These are phyloP conservation scores for Pholis gunnellus DNA, from an alignment of 2,113 vertebrate genomes.

Conservation along the genomic window DNA sequence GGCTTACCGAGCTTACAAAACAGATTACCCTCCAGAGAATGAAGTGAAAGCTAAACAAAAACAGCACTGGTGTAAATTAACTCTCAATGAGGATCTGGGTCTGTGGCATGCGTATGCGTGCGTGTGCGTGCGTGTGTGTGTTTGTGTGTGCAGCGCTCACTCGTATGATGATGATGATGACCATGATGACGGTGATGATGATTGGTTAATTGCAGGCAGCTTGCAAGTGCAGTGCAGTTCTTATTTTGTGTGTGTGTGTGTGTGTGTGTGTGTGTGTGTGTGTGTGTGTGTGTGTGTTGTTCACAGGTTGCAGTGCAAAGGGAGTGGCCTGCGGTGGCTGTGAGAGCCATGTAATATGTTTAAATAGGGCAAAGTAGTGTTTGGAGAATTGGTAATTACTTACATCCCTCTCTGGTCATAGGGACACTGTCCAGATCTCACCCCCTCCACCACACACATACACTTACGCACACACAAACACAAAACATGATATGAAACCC, in stretches of 20 bases:
- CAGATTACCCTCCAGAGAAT: slow-evolving; percentile 53
- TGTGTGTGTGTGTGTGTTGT: slow-evolving; percentile 60
- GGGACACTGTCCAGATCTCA: slow-evolving; percentile 86
- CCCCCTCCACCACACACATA: slow-evolving; percentile 17
- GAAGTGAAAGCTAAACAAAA: slow-evolving; percentile 67
- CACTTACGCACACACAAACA: slow-evolving; percentile 1
- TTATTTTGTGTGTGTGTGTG: slow-evolving; percentile 33
- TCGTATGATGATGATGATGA: slow-evolving; percentile 75
- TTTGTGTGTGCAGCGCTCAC: slow-evolving; percentile 5
- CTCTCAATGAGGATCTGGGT: slow-evolving; percentile 50
- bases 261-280: slow-evolving; percentile 16
- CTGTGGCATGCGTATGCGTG: slow-evolving; percentile 41
- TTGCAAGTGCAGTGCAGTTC: slow-evolving; percentile 64
- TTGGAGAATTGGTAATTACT: slow-evolving; percentile 89
- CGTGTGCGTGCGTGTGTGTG: slow-evolving; percentile 10
- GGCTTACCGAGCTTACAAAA: slow-evolving; percentile 47
- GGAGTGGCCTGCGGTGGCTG: slow-evolving; percentile 66
- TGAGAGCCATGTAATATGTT: slow-evolving; percentile 84
- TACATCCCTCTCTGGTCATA: slow-evolving; percentile 85
- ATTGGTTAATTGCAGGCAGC: slow-evolving; percentile 85
- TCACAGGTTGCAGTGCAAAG: slow-evolving; percentile 72
- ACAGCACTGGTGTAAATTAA: slow-evolving; percentile 78
- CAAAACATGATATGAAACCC: slow-evolving; percentile 27
- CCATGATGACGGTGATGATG: slow-evolving; percentile 79
- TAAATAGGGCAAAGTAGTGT: slow-evolving; percentile 86